Percentiles rank a stretch among this genome's conserved stretches.
Conservation (phyloP, 2,888 invertebrate species). For the Brenthis ino region DNA sequence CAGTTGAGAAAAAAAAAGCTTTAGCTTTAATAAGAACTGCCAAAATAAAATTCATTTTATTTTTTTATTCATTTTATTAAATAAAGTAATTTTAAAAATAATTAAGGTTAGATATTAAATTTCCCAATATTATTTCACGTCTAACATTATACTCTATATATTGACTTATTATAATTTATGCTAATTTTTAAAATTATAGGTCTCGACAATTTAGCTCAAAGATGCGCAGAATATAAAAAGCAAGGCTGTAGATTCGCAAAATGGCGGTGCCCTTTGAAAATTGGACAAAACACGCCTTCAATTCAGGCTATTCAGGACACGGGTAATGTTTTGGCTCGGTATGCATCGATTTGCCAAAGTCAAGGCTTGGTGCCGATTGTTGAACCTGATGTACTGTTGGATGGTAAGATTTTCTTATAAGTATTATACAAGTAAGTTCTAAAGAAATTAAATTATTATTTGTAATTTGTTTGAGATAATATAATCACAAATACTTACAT, state of each 20-base stretch:
- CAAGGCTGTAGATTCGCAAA: constrained; percentile 98
- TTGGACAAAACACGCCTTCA: constrained; percentile 93
- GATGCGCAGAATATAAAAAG: constrained; percentile 98
- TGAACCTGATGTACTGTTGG: constrained; percentile 98
- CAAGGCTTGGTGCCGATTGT: constrained; percentile 99
- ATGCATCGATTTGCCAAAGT: constrained; percentile 97
- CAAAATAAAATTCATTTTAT: too few relatives aligned
- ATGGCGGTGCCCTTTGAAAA: constrained; percentile 98
- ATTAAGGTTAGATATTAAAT: too few relatives aligned
- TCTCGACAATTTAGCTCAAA: constrained; percentile 94
- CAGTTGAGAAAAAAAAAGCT: too few relatives aligned
- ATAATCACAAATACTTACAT: too few relatives aligned
- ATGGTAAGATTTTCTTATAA: constrained; percentile 83
- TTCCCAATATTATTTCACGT: too few relatives aligned
- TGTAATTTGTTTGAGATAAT: too few relatives aligned
- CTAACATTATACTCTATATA: neutral
- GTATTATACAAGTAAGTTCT: neutral
- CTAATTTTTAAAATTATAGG: constrained; percentile 71
- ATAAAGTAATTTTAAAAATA: too few relatives aligned
- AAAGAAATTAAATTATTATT: too few relatives aligned
- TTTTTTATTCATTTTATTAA: too few relatives aligned
- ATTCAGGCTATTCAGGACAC: constrained; percentile 95
- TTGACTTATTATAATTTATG: neutral
- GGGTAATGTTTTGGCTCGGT: constrained; percentile 97
- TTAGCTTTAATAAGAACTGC: too few relatives aligned